Evolutionary conservation across 2,797 vertebrate genomes (phyloP).

Genomic region (Arnoldichthys spilopterus): DNA sequence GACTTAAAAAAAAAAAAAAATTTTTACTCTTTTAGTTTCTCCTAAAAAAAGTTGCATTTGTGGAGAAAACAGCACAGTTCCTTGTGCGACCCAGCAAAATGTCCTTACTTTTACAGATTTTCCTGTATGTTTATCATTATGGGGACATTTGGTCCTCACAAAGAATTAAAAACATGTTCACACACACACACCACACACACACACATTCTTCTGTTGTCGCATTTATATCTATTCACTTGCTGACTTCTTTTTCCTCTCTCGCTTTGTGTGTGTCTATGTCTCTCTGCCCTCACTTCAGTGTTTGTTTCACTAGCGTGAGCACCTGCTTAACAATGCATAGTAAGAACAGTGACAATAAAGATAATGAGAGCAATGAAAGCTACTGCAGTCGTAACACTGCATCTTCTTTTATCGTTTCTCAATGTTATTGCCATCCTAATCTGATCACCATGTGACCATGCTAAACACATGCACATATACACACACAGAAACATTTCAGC

Average conservation of each 20-base stretch:
- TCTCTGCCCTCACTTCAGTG: slow-evolving; percentile 4
- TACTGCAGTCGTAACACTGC: background rate
- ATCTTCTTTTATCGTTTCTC: slow-evolving; percentile 10
- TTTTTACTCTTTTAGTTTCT: too few relatives aligned
- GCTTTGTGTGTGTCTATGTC: slow-evolving; percentile 21
- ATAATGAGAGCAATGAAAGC: slow-evolving; percentile 33
- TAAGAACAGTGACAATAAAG: slow-evolving; percentile 24
- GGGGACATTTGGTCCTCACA: too few relatives aligned
- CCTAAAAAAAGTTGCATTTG: too few relatives aligned
- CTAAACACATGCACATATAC: background rate
- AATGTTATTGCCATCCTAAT: slow-evolving; percentile 1
- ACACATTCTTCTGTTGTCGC: too few relatives aligned
- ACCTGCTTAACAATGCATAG: slow-evolving; percentile 21
- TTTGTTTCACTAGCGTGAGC: slow-evolving; percentile 11
- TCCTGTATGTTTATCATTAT: too few relatives aligned
- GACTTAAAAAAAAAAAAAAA: too few relatives aligned
- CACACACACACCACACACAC: too few relatives aligned
- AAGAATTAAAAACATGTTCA: too few relatives aligned
- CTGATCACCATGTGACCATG: background rate
- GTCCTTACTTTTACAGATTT: too few relatives aligned
- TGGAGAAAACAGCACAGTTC: too few relatives aligned
- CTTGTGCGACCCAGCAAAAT: too few relatives aligned
- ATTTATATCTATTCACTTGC: too few relatives aligned
- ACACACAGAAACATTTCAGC: background rate
- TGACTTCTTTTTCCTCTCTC: slow-evolving; percentile 37